Conservation (phyloP, 2,113 vertebrate species). For the Lepidothrix coronata region DNA sequence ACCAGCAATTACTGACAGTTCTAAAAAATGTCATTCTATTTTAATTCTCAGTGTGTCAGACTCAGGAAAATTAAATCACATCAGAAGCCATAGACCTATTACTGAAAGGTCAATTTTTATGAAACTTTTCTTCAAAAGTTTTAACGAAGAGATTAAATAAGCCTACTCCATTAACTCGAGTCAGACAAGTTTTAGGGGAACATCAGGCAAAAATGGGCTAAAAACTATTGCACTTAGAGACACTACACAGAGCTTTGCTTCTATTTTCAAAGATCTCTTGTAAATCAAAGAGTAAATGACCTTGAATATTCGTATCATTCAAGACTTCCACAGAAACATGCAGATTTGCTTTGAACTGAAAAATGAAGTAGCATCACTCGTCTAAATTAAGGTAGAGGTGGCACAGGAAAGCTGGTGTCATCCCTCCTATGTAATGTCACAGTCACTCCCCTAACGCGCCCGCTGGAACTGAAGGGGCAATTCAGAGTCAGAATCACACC, state of each 20-base stretch:
- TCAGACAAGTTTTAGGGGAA: background rate
- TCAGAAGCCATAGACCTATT: constrained; percentile 2
- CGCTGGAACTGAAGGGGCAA: rapidly evolving
- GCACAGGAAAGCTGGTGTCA: background rate
- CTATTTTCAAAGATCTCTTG: background rate
- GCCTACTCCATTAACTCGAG: background rate
- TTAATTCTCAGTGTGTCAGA: constrained; percentile 2
- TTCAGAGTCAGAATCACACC: background rate
- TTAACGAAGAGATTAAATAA: background rate
- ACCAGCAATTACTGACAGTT: background rate
- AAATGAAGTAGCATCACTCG: background rate
- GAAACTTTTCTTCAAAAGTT: constrained; percentile 11
- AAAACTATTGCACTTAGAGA: background rate
- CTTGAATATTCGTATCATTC: background rate
- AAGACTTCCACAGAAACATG: background rate
- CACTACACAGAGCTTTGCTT: background rate
- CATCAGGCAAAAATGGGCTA: background rate
- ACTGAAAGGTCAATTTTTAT: constrained; percentile 2
- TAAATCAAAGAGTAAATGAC: background rate
- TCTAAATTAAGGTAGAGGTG: background rate
- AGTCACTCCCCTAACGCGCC: background rate
- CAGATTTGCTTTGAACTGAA: background rate
- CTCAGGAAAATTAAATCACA: constrained; percentile 13
- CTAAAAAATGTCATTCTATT: constrained; percentile 17
- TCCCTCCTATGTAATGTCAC: background rate